Evolutionary conservation across 2,113 vertebrate species (phyloP).

Genomic region (Callithrix jacchus): DNA sequence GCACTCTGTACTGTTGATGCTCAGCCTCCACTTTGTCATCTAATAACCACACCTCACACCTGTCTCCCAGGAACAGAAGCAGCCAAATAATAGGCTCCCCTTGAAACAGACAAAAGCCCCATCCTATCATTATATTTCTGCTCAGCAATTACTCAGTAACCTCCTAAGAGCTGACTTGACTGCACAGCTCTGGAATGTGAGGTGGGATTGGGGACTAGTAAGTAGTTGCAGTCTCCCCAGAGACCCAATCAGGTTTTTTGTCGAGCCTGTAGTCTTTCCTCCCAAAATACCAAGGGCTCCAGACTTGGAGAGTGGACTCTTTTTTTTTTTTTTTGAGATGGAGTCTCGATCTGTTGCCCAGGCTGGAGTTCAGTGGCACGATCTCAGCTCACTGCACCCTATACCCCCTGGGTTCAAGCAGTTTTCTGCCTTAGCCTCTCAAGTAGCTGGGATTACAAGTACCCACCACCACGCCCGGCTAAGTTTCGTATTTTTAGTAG

Average conservation of each 20-base stretch:
- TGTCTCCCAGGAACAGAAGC: constrained; percentile 42
- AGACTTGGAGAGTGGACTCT: not conserved
- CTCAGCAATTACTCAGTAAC: not conserved
- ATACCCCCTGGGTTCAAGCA: too few relatives aligned
- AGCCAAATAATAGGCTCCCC: constrained; percentile 48
- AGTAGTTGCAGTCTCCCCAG: not conserved
- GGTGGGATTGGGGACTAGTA: not conserved
- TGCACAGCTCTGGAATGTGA: not conserved
- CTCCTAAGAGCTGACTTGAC: not conserved
- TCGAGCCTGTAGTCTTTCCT: not conserved
- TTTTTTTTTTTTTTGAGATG: too few relatives aligned
- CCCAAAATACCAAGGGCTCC: not conserved
- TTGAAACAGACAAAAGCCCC: not conserved
- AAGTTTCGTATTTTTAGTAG: too few relatives aligned
- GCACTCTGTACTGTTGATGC: not conserved
- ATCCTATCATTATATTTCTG: constrained; percentile 58
- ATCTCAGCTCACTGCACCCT: too few relatives aligned
- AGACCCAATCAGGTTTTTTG: not conserved
- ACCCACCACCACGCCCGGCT: too few relatives aligned
- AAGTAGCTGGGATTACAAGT: too few relatives aligned
- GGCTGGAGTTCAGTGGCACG: too few relatives aligned
- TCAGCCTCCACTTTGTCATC: not conserved
- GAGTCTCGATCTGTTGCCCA: too few relatives aligned
- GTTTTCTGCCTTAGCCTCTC: too few relatives aligned
- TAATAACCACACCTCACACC: constrained; percentile 10